A percentile compares a stretch with the other conserved stretches of the same genome.
phyloP scores from a whole-genome alignment of 2,113 vertebrate species.

The Nasalis larvatus region DNA sequence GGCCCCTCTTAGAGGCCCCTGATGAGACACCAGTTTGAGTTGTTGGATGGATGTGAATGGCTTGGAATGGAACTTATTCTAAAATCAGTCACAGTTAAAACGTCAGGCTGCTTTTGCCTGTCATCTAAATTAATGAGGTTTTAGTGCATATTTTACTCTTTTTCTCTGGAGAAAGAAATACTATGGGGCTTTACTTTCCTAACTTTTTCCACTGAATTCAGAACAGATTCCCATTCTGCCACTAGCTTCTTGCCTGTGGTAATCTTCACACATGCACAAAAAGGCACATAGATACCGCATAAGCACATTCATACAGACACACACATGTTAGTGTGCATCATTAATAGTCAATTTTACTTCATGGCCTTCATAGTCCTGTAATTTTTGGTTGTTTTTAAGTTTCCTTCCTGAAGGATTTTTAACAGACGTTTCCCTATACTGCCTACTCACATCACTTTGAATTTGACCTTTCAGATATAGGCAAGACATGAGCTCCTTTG shows the following conservation, averaged over 20 bases:
- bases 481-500: background rate
- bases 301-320: background rate
- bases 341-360: background rate
- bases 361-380: background rate
- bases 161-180: background rate
- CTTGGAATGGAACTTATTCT: background rate
- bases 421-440: background rate
- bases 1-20: background rate
- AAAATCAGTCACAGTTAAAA: background rate
- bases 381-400: background rate
- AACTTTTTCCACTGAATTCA: background rate
- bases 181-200: background rate
- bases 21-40: background rate
- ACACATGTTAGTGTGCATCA: background rate
- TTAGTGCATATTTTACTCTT: background rate
- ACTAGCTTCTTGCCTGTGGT: background rate
- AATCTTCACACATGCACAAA: background rate
- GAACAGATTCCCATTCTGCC: background rate
- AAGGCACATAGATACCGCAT: accelerated
- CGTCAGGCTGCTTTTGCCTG: background rate
- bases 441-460: background rate
- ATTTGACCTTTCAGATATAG: background rate
- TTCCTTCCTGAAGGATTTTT: background rate
- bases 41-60: background rate
- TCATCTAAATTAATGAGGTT: background rate